phyloP scores from a whole-genome alignment of 2,113 vertebrate species.

The Tychaedon coryphoeus region DNA sequence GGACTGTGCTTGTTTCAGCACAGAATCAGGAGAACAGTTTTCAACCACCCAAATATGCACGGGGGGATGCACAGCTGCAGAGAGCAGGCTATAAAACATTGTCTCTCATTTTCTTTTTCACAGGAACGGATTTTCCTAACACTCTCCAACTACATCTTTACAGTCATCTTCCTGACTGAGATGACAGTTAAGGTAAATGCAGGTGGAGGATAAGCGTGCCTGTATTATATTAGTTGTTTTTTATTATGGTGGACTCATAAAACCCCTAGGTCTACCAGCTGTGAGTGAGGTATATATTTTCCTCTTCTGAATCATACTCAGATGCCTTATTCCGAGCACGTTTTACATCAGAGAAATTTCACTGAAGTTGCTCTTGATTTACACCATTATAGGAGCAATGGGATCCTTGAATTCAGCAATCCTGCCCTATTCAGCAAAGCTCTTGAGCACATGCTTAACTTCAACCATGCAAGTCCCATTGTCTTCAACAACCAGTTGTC shows the following conservation, averaged over 20 bases:
- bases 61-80: background rate
- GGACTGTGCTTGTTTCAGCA: background rate
- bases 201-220: background rate
- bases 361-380: slow-evolving; percentile 45
- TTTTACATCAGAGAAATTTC: slow-evolving; percentile 15
- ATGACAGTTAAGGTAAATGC: slow-evolving; percentile 93
- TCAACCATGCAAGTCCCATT: slow-evolving; percentile 24
- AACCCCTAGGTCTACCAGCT: background rate
- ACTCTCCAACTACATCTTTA: slow-evolving; percentile 97
- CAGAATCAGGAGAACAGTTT: background rate
- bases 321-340: background rate
- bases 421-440: slow-evolving; percentile 40
- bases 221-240: background rate
- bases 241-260: background rate
- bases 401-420: slow-evolving; percentile 43
- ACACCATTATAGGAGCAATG: slow-evolving; percentile 20
- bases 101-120: slow-evolving; percentile 14
- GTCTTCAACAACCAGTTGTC: slow-evolving; percentile 34
- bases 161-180: slow-evolving; percentile 93
- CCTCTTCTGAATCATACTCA: background rate
- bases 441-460: slow-evolving; percentile 32
- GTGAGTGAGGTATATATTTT: background rate
- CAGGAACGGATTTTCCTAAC: slow-evolving; percentile 96
- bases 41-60: background rate
- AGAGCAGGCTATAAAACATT: background rate